Evolutionary conservation across 2,888 invertebrate genomes (phyloP), one percentile per base, ranked within the genome.

Genomic region (Timema podura): DNA sequence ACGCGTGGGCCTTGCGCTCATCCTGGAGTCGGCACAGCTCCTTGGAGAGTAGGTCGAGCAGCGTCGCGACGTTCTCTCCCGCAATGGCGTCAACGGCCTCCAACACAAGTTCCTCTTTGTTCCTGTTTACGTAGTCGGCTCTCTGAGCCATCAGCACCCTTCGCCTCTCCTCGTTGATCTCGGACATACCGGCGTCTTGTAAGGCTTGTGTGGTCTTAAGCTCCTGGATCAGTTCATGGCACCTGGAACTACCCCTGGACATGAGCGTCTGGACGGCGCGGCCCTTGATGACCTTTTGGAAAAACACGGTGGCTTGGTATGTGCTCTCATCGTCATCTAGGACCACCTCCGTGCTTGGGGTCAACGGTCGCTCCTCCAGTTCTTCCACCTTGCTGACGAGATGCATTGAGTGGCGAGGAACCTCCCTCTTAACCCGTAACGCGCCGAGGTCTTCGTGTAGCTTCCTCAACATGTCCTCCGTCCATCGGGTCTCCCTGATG

Each of bases 1-100:
- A 87, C 0, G 93, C 92, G 76, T 95, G 93, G 13, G 91, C 88
- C 71, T 88, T 85, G 7, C 93, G 84, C 79, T 95, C 93, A 75
- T 92, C 91, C 73, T 90, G 85, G 1, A 95, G 81, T 11, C 93
- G 84, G 11, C 87, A 80, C 74, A 94, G 82, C 80, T 95, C 95
- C 79, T 94, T 91, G 79, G 89, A 88, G 15, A 95, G 81, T 79
- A 88, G 90, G 76, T 89, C 90, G n/a, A n/a, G n/a, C 72, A 94
- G 82, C 47, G 91, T 85, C 9, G 89, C 88, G 0, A 91, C 88
- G 10, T 93, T 85, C 0, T 90, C 87, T 2, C 85, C 85, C 0
- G 92, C 92, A 77, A 93, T 91, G 6, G 93, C 81, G 71, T 88
- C 86, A 71, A 67, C 46, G 11, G 64, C 46, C 13, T 15, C 67